Base-by-base conservation (phyloP, 2,113 vertebrate genomes). In the Erinaceus europaeus region DNA sequence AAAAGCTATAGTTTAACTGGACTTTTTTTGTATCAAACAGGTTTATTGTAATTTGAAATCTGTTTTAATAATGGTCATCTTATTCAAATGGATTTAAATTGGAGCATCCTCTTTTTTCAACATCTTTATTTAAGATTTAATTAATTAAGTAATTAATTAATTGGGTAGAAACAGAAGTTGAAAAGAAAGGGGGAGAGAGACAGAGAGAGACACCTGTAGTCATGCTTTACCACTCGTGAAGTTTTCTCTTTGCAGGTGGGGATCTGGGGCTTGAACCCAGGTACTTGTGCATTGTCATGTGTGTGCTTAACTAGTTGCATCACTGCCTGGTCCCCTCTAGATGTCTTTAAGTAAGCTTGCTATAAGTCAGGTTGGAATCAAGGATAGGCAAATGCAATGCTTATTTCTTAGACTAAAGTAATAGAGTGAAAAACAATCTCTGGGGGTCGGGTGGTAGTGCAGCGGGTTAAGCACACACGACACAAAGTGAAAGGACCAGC, bases 21-120 rank as follows among this genome's bases (percentile, higher is more conserved):
- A 57, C 34, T 86, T 85, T 59, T 76, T 42, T 29, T n/a, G n/a
- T n/a, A 55, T 2, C 52, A 25, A 82, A 14, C 9, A 11, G 72
- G 8, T 81, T 81, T 81, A 62, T 44, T 36, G 44, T 77, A 29
- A 67, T 65, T 84, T 89, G 15, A 69, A 84, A 23, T 25, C 38
- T 68, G 29, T 84, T 84, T 46, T 20, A 62, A 48, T 83, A 74
- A 52, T 38, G n/a, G 9, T 55, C 27, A 61, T 27, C 32, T 91
- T 82, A 75, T 69, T 52, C 64, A 79, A 88, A 52, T 55, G 15
- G 25, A 73, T 10, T 52, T 82, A 69, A 82, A 46, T 64, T 88
- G 53, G 40, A 89, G 48, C 79, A 67, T n/a, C n/a, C n/a, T n/a
- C n/a, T n/a, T n/a, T n/a, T n/a, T n/a, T n/a, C n/a, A n/a, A n/a